Evolutionary conservation across 1,140 invertebrate genomes (phyloP), one percentile per base, ranked within the genome.

Genomic region (Eriocheir sinensis): DNA sequence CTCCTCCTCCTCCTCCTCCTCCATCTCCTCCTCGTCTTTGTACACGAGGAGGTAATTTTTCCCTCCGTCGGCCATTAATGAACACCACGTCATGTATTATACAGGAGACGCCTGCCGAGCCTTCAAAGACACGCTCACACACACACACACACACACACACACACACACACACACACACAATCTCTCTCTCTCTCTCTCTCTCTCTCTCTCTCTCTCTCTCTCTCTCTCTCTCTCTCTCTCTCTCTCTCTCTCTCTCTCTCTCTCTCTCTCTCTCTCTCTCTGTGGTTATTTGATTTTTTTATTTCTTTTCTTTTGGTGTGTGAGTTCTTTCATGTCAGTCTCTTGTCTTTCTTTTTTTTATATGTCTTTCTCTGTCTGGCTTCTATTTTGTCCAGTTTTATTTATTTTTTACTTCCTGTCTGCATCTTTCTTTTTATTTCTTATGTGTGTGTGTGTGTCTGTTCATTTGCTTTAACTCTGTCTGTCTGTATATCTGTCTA

Each of bases 161-260:
- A n/a, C n/a, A n/a, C n/a, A n/a, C n/a, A n/a, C n/a, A n/a, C n/a
- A n/a, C n/a, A n/a, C n/a, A n/a, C n/a, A n/a, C n/a, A n/a, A n/a
- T n/a, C n/a, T n/a, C n/a, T n/a, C n/a, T n/a, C n/a, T n/a, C 4
- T 15, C 44, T 48, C 44, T 8, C 44, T 15, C 4, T n/a, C 60
- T 8, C 60, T 72, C 60, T 72, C 60, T 72, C 60, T 72, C 60
- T 72, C 60, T 72, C 60, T 72, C 60, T 72, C 60, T 72, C 60
- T 72, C 60, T 72, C 60, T 72, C 60, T 72, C 60, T 72, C 60
- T 72, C 60, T 72, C 60, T 72, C 60, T 72, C 60, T 72, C 60
- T 72, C 60, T 72, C 60, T 72, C 60, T 72, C 60, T 72, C 60
- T 72, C 60, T 72, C 60, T 72, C 60, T 72, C 60, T 72, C 60